Evolutionary conservation across 2,888 invertebrate genomes (phyloP).

Genomic region (Patella caerulea): DNA sequence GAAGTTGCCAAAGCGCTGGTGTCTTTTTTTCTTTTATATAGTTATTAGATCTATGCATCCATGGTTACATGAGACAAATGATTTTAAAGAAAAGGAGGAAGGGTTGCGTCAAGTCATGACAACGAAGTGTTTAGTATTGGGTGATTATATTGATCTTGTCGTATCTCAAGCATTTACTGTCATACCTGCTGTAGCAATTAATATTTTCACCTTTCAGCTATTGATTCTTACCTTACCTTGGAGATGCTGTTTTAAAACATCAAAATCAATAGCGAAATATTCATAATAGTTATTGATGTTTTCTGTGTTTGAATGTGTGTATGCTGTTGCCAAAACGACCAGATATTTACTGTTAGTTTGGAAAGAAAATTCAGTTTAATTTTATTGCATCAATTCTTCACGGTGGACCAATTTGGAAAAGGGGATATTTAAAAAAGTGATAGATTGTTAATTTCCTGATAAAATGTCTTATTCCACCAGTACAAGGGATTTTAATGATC

Average conservation of each 20-base stretch:
- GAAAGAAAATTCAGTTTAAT: background rate
- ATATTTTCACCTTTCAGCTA: too few relatives aligned
- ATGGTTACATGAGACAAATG: too few relatives aligned
- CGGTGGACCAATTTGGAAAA: too few relatives aligned
- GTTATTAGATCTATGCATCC: too few relatives aligned
- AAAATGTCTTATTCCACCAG: background rate
- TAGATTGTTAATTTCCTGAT: too few relatives aligned
- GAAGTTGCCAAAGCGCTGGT: too few relatives aligned
- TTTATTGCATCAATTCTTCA: background rate
- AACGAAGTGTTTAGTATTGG: too few relatives aligned
- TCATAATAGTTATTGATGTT: background rate
- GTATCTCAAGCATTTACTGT: background rate
- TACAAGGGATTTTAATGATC: background rate
- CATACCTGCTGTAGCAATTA: background rate
- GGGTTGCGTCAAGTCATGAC: too few relatives aligned
- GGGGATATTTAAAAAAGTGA: too few relatives aligned
- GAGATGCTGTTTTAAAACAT: background rate
- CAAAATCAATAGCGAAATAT: constrained; percentile 1
- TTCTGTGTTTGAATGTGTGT: background rate
- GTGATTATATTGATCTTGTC: background rate
- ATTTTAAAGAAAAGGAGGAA: too few relatives aligned
- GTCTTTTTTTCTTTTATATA: too few relatives aligned
- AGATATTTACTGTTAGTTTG: background rate
- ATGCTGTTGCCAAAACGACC: background rate
- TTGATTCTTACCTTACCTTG: too few relatives aligned